Evolutionary conservation across 2,113 vertebrate genomes (phyloP).

Genomic region (Ictidomys tridecemlineatus): DNA sequence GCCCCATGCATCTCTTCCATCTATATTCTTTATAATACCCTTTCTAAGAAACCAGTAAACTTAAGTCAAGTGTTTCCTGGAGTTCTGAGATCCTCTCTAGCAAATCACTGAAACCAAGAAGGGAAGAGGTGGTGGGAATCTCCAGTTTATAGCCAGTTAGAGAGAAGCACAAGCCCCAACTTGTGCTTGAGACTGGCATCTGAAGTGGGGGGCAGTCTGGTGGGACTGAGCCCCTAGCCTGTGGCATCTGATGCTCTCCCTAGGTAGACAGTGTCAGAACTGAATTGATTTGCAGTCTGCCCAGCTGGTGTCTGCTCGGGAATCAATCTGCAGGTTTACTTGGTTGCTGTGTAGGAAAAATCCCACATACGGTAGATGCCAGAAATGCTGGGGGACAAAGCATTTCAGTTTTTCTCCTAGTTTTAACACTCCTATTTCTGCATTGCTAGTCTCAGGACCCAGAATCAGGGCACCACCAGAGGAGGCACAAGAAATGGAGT

Average conservation of each 20-base stretch:
- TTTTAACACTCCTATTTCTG: background rate
- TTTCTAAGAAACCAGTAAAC: background rate
- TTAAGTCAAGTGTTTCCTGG: background rate
- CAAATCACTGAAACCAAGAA: background rate
- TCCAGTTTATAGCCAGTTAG: background rate
- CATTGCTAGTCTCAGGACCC: background rate
- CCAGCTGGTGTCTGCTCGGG: background rate
- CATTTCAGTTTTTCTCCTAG: background rate
- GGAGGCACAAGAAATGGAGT: background rate
- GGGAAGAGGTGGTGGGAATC: background rate
- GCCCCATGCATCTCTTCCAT: background rate
- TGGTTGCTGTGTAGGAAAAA: background rate
- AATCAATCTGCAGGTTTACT: background rate
- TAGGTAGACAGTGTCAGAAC: background rate
- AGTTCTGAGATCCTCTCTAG: background rate
- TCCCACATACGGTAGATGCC: too few relatives aligned
- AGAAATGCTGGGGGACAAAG: background rate
- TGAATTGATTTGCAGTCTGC: background rate
- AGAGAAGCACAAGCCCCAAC: background rate
- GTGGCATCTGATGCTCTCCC: background rate
- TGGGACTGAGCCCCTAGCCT: background rate
- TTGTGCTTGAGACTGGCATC: background rate
- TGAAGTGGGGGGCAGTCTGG: background rate
- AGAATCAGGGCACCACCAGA: background rate
- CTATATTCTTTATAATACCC: background rate